phyloP scores from a whole-genome alignment of 30 jellyfish, hydroid and myxozoan genomes.

The Sanderia malayensis region DNA sequence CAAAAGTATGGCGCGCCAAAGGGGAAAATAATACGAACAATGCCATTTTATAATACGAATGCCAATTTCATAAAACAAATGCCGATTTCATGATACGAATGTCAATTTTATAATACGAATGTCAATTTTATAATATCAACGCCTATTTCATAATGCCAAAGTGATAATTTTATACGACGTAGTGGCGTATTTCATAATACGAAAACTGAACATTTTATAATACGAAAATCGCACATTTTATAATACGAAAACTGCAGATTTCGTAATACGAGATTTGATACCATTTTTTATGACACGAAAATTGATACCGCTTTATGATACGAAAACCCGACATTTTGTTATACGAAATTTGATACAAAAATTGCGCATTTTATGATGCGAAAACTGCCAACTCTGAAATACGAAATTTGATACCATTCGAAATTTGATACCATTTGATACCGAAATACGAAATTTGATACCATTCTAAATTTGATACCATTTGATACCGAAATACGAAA shows the following conservation, averaged over 20 bases:
- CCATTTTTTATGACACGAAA: neutral
- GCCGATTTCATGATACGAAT: no score
- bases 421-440: no score
- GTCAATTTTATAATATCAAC: no score
- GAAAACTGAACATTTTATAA: neutral
- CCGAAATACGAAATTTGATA: no score
- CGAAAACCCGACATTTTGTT: neutral
- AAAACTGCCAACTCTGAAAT: neutral
- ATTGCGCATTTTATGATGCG: neutral
- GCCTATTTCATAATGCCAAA: neutral
- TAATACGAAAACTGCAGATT: neutral
- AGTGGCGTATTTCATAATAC: neutral
- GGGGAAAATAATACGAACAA: neutral
- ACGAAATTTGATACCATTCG: no score
- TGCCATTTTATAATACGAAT: neutral
- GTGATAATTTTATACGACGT: neutral
- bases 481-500: no score
- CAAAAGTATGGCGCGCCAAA: constrained; percentile 4
- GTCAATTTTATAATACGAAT: neutral
- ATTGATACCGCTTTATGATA: no score
- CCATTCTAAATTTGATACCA: no score
- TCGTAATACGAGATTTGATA: neutral
- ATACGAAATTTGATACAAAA: neutral
- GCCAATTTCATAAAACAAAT: neutral
- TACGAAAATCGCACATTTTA: neutral